phyloP scores from a whole-genome alignment of 2,888 invertebrate species.

The Pristionchus fissidentatus region DNA sequence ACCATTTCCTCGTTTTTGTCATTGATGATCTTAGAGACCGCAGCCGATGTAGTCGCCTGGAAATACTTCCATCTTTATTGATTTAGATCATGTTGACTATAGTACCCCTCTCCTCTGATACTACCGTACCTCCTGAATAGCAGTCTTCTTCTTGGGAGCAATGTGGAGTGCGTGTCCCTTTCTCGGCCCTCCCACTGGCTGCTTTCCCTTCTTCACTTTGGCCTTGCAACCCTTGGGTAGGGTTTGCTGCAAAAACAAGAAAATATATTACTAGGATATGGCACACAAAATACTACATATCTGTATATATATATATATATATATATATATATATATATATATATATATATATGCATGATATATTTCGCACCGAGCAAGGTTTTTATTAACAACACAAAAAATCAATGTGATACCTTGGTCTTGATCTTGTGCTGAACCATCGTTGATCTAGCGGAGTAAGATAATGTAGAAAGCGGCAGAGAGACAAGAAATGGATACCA shows the following conservation, averaged over 20 bases:
- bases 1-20: conserved; percentile 73
- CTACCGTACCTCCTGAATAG: conserved; percentile 60
- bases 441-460: conserved; percentile 71
- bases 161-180: conserved; percentile 61
- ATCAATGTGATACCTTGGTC: conserved; percentile 51
- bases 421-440: conserved; percentile 68
- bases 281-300: too few species aligned
- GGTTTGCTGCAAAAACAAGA: conserved; percentile 47
- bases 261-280: too few species aligned
- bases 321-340: too few species aligned
- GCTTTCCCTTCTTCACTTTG: conserved; percentile 59
- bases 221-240: conserved; percentile 68
- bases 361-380: too few species aligned
- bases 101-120: neutral
- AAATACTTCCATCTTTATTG: too few species aligned
- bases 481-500: conserved; percentile 76
- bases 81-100: too few species aligned
- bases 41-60: conserved; percentile 63
- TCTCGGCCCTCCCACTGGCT: conserved; percentile 50
- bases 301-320: too few species aligned
- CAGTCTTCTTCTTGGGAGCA: conserved; percentile 65
- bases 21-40: conserved; percentile 71
- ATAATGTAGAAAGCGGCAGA: conserved; percentile 76
- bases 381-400: neutral
- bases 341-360: too few species aligned